Conservation (phyloP, 1,140 invertebrate genomes). For the Ostrea edulis region DNA sequence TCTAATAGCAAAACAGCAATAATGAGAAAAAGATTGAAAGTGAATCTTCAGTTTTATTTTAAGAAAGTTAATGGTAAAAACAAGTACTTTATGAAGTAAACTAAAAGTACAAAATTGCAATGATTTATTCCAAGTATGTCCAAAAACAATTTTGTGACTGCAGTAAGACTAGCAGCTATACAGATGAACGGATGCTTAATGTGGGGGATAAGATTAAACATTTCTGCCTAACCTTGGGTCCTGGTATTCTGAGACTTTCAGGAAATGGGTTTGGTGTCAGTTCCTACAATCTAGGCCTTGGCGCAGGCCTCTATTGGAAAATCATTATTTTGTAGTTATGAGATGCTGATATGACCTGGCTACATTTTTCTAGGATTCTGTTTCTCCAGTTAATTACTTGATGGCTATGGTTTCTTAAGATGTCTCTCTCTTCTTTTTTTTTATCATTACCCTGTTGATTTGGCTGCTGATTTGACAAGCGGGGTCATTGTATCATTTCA, state of each 20-base stretch:
- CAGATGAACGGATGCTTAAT: not conserved
- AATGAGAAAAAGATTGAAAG: not conserved
- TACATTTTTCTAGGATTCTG: not conserved
- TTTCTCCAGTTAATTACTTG: not conserved
- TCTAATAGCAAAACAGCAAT: not conserved
- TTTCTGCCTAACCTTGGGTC: not conserved
- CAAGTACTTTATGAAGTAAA: not conserved
- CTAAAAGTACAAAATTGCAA: not conserved
- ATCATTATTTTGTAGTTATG: not conserved
- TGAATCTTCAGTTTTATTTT: not conserved
- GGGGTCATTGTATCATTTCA: not conserved
- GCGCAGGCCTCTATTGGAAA: not conserved
- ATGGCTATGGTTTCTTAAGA: not conserved
- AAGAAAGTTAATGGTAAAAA: not conserved
- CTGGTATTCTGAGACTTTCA: not conserved
- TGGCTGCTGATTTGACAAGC: not conserved
- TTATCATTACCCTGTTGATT: not conserved
- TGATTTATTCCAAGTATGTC: not conserved
- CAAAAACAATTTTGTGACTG: not conserved
- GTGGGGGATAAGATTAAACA: not conserved
- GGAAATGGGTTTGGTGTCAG: not conserved
- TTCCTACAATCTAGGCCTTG: not conserved
- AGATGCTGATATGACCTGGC: not conserved
- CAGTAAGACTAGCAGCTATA: not conserved
- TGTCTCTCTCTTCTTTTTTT: not conserved